These are phyloP conservation scores for Eubasilissa regina DNA, from an alignment of 1,140 invertebrate species.

Conservation along the genomic window DNA sequence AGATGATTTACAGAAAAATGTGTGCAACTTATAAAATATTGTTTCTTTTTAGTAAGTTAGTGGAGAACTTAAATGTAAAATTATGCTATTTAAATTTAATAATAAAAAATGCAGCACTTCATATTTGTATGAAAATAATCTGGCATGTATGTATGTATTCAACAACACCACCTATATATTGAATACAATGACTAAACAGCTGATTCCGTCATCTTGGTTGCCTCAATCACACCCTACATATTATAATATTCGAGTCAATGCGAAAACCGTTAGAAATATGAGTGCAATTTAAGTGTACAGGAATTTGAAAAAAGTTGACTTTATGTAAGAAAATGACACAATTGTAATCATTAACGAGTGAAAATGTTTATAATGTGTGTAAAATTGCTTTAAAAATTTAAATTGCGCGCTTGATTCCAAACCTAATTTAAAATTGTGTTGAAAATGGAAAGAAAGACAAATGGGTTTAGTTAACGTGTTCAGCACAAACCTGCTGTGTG, in stretches of 20 bases:
- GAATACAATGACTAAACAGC: neutral
- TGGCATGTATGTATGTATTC: neutral
- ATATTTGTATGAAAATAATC: too few species aligned
- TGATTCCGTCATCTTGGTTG: conserved; percentile 1
- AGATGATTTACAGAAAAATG: too few species aligned
- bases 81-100: too few species aligned
- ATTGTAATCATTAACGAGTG: neutral
- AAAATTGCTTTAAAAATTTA: conserved; percentile 4
- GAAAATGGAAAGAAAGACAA: conserved; percentile 25
- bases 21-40: too few species aligned
- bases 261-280: conserved; percentile 12
- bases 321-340: conserved; percentile 1
- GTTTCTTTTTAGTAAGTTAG: too few species aligned
- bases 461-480: too few species aligned
- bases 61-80: too few species aligned
- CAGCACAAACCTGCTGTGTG: conserved; percentile 78
- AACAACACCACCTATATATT: neutral
- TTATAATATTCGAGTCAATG: neutral
- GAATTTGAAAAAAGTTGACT: conserved; percentile 7
- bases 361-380: conserved; percentile 1
- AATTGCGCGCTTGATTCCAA: conserved; percentile 28
- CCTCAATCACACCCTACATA: too few species aligned
- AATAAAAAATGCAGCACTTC: too few species aligned
- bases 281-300: neutral
- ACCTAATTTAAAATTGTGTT: neutral